phyloP scores from a whole-genome alignment of 2,797 vertebrate species.

The Yasuhikotakia modesta region DNA sequence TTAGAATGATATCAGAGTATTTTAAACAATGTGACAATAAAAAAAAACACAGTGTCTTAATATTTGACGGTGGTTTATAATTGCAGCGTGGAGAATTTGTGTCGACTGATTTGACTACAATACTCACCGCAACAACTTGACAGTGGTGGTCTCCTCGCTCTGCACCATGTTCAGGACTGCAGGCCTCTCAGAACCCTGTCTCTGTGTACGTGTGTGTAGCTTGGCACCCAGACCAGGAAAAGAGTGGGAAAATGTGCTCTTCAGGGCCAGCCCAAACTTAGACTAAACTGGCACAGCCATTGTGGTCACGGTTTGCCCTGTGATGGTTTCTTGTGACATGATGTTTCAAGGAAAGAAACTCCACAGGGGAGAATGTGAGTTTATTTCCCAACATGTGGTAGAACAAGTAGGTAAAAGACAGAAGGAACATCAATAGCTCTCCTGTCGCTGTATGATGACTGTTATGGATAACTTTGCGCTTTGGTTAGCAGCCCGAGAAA shows the following conservation, averaged over 20 bases:
- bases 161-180: constrained; percentile 60
- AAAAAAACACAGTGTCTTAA: constrained; percentile 45
- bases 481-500: constrained; percentile 64
- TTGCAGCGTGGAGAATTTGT: constrained; percentile 44
- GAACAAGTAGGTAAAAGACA: constrained; percentile 71
- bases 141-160: constrained; percentile 63
- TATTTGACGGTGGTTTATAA: constrained; percentile 54
- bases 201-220: constrained; percentile 64
- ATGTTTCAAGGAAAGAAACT: constrained; percentile 55
- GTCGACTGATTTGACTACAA: constrained; percentile 60
- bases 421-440: constrained; percentile 60
- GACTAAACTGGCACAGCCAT: constrained; percentile 67
- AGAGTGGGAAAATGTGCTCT: constrained; percentile 66
- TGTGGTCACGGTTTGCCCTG: constrained; percentile 74
- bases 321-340: constrained; percentile 62
- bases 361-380: constrained; percentile 65
- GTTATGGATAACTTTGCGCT: constrained; percentile 56
- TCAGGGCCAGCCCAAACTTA: constrained; percentile 74
- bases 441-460: constrained; percentile 64
- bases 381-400: constrained; percentile 64
- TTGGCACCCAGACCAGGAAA: constrained; percentile 66
- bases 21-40: constrained; percentile 20
- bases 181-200: constrained; percentile 60
- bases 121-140: constrained; percentile 68
- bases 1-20: constrained; percentile 27